Percentiles rank a stretch among this genome's conserved stretches.
Conservation (phyloP, 2,113 vertebrate genomes). For the Proteles cristata region DNA sequence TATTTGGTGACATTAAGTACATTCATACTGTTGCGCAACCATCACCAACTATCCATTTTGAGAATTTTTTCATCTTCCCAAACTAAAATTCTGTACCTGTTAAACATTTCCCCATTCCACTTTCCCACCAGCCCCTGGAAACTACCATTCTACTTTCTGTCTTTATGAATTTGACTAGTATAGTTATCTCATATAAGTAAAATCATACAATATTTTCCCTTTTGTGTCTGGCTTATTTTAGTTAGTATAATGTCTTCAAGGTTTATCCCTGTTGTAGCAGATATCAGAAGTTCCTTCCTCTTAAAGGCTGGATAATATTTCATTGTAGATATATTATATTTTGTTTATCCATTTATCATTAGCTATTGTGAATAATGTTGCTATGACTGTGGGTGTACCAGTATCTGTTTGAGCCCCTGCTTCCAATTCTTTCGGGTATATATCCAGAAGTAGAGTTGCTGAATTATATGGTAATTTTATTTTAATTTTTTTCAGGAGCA, state of each 20-base stretch:
- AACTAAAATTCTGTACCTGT: not conserved
- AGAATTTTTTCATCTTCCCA: not conserved
- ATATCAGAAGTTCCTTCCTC: not conserved
- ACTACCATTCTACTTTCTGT: not conserved
- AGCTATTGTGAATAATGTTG: not conserved
- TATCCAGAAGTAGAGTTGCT: not conserved
- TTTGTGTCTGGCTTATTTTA: not conserved
- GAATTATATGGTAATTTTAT: not conserved
- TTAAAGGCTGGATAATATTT: not conserved
- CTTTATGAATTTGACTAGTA: not conserved
- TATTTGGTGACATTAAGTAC: not conserved
- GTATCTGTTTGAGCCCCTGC: not conserved
- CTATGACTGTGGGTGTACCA: not conserved
- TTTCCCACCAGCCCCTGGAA: not conserved
- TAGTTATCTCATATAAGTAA: not conserved
- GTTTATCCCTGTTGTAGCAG: not conserved
- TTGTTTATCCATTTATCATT: conserved; percentile 13
- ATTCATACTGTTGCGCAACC: not conserved
- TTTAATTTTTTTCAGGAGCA: not conserved
- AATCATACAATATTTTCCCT: not conserved
- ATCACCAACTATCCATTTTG: not conserved
- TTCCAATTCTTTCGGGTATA: not conserved
- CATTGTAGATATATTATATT: not conserved
- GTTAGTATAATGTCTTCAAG: not conserved
- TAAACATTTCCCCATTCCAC: not conserved